These are phyloP conservation scores for Ericerus pela DNA, from an alignment of 1,140 invertebrate genomes.

Conservation along the genomic window DNA sequence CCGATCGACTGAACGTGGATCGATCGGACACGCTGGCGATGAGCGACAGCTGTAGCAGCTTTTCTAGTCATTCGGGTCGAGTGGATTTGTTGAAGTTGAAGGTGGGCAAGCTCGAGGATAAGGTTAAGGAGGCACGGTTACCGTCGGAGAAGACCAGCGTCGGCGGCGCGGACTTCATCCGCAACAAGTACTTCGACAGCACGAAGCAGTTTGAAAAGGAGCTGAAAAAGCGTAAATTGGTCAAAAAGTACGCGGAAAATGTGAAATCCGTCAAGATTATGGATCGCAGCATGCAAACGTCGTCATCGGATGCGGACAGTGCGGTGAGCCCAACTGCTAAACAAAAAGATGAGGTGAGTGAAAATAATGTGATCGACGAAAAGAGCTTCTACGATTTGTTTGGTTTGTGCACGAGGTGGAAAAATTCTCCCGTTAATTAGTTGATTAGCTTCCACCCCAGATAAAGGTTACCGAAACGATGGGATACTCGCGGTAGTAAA, in stretches of 20 bases:
- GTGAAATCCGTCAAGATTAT: conserved; percentile 37
- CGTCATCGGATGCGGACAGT: conserved; percentile 21
- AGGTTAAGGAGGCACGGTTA: too few species aligned
- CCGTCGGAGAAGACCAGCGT: not conserved
- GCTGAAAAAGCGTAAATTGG: not conserved
- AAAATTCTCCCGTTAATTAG: too few species aligned
- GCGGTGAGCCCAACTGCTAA: conserved; percentile 3
- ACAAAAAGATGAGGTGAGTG: not conserved
- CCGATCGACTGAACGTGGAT: not conserved
- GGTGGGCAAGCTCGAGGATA: not conserved
- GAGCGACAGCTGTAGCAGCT: conserved; percentile 7
- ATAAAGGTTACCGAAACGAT: too few species aligned
- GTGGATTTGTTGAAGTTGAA: not conserved
- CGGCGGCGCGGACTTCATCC: not conserved
- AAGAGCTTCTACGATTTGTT: too few species aligned
- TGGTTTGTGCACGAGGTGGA: too few species aligned
- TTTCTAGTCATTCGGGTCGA: conserved; percentile 3
- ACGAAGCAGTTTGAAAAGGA: not conserved
- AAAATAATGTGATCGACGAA: not conserved
- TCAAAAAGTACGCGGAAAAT: not conserved
- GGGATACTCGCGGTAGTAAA: too few species aligned
- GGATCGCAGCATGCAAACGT: conserved; percentile 59
- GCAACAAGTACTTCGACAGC: not conserved
- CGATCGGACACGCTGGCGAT: not conserved
- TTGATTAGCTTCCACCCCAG: too few species aligned